These are phyloP conservation scores for Plemyria rubiginata DNA, from an alignment of 2,888 invertebrate species.

Conservation along the genomic window DNA sequence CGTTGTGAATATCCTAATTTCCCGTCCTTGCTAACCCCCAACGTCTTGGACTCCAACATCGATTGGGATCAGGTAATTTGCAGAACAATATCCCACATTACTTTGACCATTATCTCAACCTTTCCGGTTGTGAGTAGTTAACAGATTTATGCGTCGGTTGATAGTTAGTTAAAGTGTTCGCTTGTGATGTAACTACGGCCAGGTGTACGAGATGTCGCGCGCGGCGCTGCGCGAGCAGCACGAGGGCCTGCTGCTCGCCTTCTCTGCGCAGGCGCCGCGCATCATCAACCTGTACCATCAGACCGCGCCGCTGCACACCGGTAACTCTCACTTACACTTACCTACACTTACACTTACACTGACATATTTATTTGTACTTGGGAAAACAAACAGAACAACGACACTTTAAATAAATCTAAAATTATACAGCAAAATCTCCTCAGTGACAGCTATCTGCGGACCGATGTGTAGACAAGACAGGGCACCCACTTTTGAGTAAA, in stretches of 20 bases:
- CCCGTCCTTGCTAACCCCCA: conserved; percentile 71
- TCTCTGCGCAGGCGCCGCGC: conserved; percentile 86
- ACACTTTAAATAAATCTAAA: no score
- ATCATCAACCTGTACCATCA: conserved; percentile 76
- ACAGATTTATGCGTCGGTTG: no score
- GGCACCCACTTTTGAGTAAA: no score
- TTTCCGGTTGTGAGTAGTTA: no score
- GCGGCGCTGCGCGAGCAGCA: conserved; percentile 83
- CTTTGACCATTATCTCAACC: background rate
- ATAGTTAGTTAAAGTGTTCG: no score
- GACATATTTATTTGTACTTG: no score
- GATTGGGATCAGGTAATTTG: conserved; percentile 84
- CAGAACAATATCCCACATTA: conserved; percentile 21
- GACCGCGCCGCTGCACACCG: conserved; percentile 65
- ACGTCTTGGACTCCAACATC: conserved; percentile 77
- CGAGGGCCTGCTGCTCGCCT: conserved; percentile 85
- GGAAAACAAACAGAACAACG: no score
- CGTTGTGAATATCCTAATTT: conserved; percentile 78
- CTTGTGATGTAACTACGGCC: conserved; percentile 1
- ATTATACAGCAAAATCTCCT: no score
- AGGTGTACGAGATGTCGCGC: conserved; percentile 82
- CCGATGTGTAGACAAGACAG: no score
- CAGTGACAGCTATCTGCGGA: no score
- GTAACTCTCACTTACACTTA: no score
- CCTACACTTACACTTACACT: no score